Conservation (phyloP, 2,797 vertebrate species). For the Rhinoraja longicauda region DNA sequence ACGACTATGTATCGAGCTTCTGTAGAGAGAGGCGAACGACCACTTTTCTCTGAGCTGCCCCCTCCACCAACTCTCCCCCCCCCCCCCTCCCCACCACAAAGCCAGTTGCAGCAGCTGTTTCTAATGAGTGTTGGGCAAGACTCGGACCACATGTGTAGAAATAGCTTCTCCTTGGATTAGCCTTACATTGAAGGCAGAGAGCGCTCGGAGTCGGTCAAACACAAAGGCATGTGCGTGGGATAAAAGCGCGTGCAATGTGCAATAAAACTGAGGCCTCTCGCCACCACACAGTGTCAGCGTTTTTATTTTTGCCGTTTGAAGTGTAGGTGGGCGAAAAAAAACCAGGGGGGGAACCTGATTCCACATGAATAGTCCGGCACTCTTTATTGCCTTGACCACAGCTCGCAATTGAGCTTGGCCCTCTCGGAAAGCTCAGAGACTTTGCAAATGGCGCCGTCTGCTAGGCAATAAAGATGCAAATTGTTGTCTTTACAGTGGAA, state of each 20-base stretch:
- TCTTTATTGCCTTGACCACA: slow-evolving; percentile 4
- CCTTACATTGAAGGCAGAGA: slow-evolving; percentile 29
- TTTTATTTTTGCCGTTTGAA: slow-evolving; percentile 4
- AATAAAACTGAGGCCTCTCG: slow-evolving; percentile 13
- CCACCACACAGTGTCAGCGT: slow-evolving; percentile 23
- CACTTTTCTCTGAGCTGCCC: neutral
- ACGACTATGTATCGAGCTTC: neutral
- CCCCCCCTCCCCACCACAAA: neutral
- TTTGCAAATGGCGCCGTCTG: neutral
- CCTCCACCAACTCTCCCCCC: no score
- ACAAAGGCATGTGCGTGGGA: slow-evolving; percentile 34
- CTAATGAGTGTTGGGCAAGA: slow-evolving; percentile 20
- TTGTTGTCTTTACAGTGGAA: no score
- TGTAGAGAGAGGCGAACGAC: neutral
- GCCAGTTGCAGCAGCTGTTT: slow-evolving; percentile 15
- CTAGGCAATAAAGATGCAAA: neutral
- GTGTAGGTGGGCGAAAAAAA: neutral
- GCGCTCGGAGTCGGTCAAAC: slow-evolving; percentile 10
- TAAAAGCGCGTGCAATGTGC: slow-evolving; percentile 10
- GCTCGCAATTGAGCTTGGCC: neutral
- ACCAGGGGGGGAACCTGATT: neutral
- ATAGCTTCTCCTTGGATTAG: slow-evolving; percentile 32
- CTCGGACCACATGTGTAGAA: slow-evolving; percentile 32
- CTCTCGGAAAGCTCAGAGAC: neutral
- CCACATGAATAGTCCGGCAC: neutral